These are phyloP conservation scores for Andrena hattorfiana DNA, from an alignment of 2,888 invertebrate species.

Conservation along the genomic window DNA sequence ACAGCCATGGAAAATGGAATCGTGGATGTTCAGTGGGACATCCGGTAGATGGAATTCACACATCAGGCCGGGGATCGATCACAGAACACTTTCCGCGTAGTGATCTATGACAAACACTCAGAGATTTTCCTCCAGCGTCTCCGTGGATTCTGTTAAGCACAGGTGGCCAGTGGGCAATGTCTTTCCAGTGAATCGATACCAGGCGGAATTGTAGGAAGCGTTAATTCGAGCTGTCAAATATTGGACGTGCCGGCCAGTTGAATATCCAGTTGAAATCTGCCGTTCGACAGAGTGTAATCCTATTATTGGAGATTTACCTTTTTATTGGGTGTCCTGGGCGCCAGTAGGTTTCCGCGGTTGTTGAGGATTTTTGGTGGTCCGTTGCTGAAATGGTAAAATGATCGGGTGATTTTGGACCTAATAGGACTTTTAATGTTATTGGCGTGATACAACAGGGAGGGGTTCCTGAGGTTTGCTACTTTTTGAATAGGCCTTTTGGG, in stretches of 20 bases:
- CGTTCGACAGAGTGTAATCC: slow-evolving; percentile 46
- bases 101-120: slow-evolving; percentile 39
- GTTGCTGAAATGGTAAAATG: neutral
- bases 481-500: no score
- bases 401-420: neutral
- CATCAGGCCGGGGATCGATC: slow-evolving; percentile 35
- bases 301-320: slow-evolving; percentile 49
- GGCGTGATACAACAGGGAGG: no score
- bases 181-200: slow-evolving; percentile 24
- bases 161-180: neutral
- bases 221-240: slow-evolving; percentile 54
- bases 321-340: slow-evolving; percentile 12
- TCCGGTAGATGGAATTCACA: slow-evolving; percentile 52
- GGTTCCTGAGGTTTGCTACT: no score
- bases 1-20: neutral
- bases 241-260: slow-evolving; percentile 34
- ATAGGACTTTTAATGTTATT: neutral
- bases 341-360: neutral
- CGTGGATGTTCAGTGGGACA: slow-evolving; percentile 52
- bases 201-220: slow-evolving; percentile 33
- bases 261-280: slow-evolving; percentile 51
- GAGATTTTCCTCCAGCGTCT: slow-evolving; percentile 28
- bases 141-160: slow-evolving; percentile 21
- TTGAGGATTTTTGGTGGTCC: neutral
- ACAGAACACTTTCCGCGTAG: slow-evolving; percentile 22